A percentile compares a stretch with the other conserved stretches of the same genome.
These are phyloP conservation scores for Psilopsiagon aymara DNA, from an alignment of 2,113 vertebrate species.

Conservation along the genomic window DNA sequence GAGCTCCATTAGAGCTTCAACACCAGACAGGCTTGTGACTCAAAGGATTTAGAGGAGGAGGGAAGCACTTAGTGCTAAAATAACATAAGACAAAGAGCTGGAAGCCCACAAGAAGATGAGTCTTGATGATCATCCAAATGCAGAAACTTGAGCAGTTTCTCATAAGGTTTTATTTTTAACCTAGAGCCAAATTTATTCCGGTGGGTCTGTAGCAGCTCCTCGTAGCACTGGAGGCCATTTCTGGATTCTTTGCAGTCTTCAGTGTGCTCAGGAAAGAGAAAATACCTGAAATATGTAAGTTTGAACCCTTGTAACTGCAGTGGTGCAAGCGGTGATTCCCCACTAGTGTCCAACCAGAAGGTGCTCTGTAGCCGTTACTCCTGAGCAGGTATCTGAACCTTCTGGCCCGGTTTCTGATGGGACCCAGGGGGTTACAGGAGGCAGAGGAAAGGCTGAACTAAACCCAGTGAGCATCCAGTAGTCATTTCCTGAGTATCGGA, in stretches of 20 bases:
- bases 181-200: no score
- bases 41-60: not conserved
- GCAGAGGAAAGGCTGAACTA: not conserved
- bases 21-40: not conserved
- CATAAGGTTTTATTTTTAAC: not conserved
- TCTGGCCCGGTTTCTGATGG: not conserved
- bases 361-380: accelerated
- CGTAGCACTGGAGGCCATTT: not conserved
- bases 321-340: not conserved
- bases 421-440: not conserved
- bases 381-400: accelerated
- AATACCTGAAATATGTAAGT: accelerated
- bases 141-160: not conserved
- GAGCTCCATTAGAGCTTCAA: not conserved
- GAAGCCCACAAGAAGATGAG: not conserved
- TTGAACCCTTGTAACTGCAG: not conserved
- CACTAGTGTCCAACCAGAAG: accelerated
- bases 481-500: accelerated
- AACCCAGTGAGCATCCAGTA: not conserved
- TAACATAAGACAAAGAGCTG: not conserved
- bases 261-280: not conserved
- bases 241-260: not conserved
- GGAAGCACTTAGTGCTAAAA: not conserved
- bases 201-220: not conserved
- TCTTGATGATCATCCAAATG: not conserved